Evolutionary conservation across 1,140 invertebrate species (phyloP), one percentile per base, ranked within the genome.

Genomic region (Aphaenogaster floridana): DNA sequence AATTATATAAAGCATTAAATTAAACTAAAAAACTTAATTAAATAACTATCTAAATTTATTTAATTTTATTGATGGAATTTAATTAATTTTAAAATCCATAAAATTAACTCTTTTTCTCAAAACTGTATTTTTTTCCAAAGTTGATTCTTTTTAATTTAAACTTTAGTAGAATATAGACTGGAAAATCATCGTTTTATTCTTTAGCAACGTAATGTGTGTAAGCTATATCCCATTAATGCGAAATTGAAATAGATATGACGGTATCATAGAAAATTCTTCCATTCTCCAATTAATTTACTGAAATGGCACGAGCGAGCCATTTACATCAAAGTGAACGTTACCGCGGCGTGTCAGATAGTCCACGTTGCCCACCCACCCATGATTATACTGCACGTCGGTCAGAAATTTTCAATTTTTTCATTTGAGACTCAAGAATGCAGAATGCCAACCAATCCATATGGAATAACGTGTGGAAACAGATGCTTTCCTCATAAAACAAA

Each of bases 251-350:
- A 79, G 61, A 66, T n/a, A 50, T 48, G 76, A 50, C 28, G 61
- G 3, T 66, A 79, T 79, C 21, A 39, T 54, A 36, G 17, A 48
- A 74, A 84, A 76, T 84, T 76, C 54, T 39, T 64, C n/a, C 42
- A 6, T 45, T 79, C 45, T 80, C 42, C 52, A 63, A 48, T 83
- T 34, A 34, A 59, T 61, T 84, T 63, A 39, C n/a, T 61, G 42
- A 63, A 48, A 61, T 34, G 1, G 28, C 42, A 84, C 34, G 54
- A 36, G 7, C 69, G 13, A 48, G 34, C 8, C 2, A 50, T 76
- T 84, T 84, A 45, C 69, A 76, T 74, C 69, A 17, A 84, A 84
- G 80, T 84, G 80, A 84, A 84, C 42, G 80, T 83, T 59, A 59
- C 21, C 28, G 54, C 6, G 5, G 69, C 8, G 15, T 63, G 57